Percentiles rank a stretch among this genome's conserved stretches.
Evolutionary conservation across 2,113 vertebrate genomes (phyloP).

Genomic region (Turnix velox): DNA sequence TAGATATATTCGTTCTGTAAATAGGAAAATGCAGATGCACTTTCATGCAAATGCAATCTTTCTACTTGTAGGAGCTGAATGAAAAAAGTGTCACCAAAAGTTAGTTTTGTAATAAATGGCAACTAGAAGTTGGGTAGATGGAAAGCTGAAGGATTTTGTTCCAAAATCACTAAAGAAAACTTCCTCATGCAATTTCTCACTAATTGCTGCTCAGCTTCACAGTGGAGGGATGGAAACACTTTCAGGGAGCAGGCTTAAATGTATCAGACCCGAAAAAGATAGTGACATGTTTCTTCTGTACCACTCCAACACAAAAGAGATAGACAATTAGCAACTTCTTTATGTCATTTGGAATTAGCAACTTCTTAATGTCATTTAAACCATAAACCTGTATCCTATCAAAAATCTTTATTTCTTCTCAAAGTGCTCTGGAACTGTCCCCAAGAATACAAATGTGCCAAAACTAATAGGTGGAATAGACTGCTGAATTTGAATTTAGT

Average conservation of each 20-base stretch:
- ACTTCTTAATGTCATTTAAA: neutral
- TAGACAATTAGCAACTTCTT: neutral
- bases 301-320: neutral
- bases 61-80: constrained; percentile 39
- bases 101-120: constrained; percentile 51
- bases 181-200: constrained; percentile 4
- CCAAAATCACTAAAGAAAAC: constrained; percentile 10
- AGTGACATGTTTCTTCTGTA: neutral
- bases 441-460: neutral
- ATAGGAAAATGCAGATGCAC: constrained; percentile 57
- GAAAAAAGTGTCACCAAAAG: constrained; percentile 47
- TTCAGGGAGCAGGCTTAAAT: neutral
- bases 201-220: neutral
- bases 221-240: constrained; percentile 5
- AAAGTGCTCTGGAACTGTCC: neutral
- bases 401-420: neutral
- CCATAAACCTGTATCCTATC: neutral
- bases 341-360: neutral
- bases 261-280: neutral
- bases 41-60: constrained; percentile 65
- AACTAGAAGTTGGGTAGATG: neutral
- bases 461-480: neutral
- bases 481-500: neutral
- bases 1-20: neutral
- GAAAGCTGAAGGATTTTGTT: constrained; percentile 42